A percentile compares a stretch with the other conserved stretches of the same genome.
Evolutionary conservation across 2,113 vertebrate genomes (phyloP).

Genomic region (Nipponia nippon): DNA sequence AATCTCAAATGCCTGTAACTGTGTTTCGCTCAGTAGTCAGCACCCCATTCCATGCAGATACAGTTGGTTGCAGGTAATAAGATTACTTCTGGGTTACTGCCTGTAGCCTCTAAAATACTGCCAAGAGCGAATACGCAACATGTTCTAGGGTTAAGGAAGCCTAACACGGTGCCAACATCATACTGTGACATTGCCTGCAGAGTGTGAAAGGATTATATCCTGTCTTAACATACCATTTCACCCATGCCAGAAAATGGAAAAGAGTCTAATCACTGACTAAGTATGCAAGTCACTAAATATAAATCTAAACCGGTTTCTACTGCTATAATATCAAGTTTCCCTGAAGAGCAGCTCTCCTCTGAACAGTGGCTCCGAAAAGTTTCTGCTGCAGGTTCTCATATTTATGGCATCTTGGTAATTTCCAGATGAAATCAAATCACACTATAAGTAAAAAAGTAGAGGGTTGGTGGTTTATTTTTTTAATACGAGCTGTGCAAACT

Average conservation of each 20-base stretch:
- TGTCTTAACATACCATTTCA: conserved; percentile 78
- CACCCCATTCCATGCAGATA: conserved; percentile 61
- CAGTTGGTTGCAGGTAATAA: conserved; percentile 73
- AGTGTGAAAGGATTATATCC: conserved; percentile 82
- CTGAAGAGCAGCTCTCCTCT: conserved; percentile 24
- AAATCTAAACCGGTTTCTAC: conserved; percentile 55
- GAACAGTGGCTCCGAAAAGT: not conserved
- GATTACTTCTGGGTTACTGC: conserved; percentile 80
- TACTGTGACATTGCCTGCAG: conserved; percentile 76
- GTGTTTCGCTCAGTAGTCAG: conserved; percentile 52
- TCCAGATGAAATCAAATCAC: conserved; percentile 31
- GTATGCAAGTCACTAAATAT: conserved; percentile 76
- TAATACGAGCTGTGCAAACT: not conserved
- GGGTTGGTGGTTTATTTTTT: not conserved
- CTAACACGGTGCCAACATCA: conserved; percentile 76
- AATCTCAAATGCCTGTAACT: conserved; percentile 60
- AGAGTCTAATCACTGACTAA: conserved; percentile 72
- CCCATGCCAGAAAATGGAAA: conserved; percentile 70
- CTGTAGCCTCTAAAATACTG: conserved; percentile 66
- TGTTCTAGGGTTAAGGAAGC: conserved; percentile 80
- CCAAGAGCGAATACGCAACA: conserved; percentile 73
- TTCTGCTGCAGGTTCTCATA: not conserved
- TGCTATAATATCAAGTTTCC: conserved; percentile 66
- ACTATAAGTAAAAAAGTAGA: not conserved
- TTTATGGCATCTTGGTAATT: conserved; percentile 44